Percentiles rank a stretch among this genome's conserved stretches.
phyloP scores from a whole-genome alignment of 53 echinoderm and acorn worm species.

The Echinometra lucunter region DNA sequence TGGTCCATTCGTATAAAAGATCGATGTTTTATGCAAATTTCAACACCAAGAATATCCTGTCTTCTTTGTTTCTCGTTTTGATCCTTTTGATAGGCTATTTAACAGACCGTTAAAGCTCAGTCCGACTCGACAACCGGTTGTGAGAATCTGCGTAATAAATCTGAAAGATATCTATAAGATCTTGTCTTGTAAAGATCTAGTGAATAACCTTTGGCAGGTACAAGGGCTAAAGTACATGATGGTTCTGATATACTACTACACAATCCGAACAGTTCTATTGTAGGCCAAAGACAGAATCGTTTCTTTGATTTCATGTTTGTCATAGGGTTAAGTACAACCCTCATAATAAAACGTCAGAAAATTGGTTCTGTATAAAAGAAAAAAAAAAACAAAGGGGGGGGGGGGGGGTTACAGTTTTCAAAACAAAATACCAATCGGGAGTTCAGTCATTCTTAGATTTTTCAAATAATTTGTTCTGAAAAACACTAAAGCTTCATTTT shows the following conservation, averaged over 20 bases:
- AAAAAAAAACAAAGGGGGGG: no score
- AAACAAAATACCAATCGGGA: no score
- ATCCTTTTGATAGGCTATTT: background rate
- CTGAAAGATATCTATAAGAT: background rate
- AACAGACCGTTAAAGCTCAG: background rate
- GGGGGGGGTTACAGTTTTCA: no score
- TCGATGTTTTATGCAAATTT: background rate
- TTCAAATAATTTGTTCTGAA: no score
- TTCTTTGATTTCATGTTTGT: background rate
- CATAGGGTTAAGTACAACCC: background rate
- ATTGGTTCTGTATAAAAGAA: no score
- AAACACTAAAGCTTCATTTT: no score
- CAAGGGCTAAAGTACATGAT: conserved; percentile 45
- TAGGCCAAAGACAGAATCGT: background rate
- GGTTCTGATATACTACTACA: background rate
- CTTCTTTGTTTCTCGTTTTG: no score
- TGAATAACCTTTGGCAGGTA: background rate
- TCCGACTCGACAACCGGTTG: background rate
- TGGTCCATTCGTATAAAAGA: background rate
- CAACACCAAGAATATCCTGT: background rate
- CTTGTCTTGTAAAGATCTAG: background rate
- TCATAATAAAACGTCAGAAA: no score
- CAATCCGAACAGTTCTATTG: background rate
- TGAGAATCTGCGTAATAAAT: background rate
- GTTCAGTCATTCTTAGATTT: no score